Percentiles rank a stretch among this genome's conserved stretches.
phyloP scores from a whole-genome alignment of 2,113 vertebrate genomes.

The Cervus canadensis region DNA sequence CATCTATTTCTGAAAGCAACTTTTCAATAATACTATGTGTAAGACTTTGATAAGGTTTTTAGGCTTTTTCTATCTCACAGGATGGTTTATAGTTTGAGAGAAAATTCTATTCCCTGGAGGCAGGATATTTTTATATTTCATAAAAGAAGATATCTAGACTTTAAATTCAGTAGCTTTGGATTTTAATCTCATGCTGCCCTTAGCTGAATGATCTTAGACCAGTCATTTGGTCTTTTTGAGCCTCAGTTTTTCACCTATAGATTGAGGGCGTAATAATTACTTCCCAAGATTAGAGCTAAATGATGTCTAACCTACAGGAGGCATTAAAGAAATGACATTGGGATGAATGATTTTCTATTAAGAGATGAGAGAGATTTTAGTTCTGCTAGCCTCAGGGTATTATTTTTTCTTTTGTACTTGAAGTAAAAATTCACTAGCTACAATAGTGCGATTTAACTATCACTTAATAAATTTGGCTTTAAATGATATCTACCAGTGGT shows the following conservation, averaged over 20 bases:
- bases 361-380: neutral
- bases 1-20: constrained; percentile 28
- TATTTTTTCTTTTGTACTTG: neutral
- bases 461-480: neutral
- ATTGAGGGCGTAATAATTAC: neutral
- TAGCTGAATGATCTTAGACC: neutral
- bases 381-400: neutral
- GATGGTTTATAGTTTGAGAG: neutral
- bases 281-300: neutral
- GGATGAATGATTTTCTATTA: neutral
- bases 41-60: constrained; percentile 2
- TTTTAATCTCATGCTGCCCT: neutral
- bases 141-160: neutral
- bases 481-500: neutral
- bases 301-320: neutral
- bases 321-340: neutral
- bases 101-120: neutral
- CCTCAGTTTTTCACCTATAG: neutral
- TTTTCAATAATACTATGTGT: neutral
- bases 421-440: neutral
- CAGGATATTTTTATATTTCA: neutral
- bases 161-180: neutral
- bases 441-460: neutral
- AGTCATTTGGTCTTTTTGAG: neutral
- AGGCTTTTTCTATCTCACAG: constrained; percentile 21